Base-by-base conservation (phyloP, 1,140 invertebrate genomes). In the Diorhabda sublineata region DNA sequence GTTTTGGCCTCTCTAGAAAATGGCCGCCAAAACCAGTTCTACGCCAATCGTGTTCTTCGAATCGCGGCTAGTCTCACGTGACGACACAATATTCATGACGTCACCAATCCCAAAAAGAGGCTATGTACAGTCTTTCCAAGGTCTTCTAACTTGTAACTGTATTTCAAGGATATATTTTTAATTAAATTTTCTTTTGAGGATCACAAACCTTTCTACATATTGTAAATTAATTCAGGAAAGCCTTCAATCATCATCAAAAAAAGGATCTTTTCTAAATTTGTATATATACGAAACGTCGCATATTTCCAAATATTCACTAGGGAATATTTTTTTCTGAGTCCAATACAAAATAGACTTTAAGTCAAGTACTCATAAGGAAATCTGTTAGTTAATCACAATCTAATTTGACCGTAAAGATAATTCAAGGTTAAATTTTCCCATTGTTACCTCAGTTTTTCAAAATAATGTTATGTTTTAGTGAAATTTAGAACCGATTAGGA, bases 91-190 rank as follows among this genome's bases (percentile, higher is more conserved):
- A 66, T 74, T 65, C 59, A 73, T 79, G 76, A 79, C 77, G 77
- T 77, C 69, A 61, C 45, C 4, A 59, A 5, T 65, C 73, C 71
- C 56, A 6, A 11, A 56, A 43, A n/a, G 77, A 78, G 77, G 66
- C 69, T 78, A 78, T 42, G 64, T 73, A 74, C 73, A 71, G 67
- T 61, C 63, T 75, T 77, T 75, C 75, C 77, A 77, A 78, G 77
- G 77, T 78, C 77, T 77, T 64, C 47, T 45, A 62, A 70, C 56
- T 72, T 90, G 26, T 26, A 89, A 93, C 80, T 93, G 84, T 80
- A 65, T 67, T 71, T 76, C 75, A 75, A 76, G 75, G 74, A 76
- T 76, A 73, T 64, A 56, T 67, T 69, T 62, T 64, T 41, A 68
- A 67, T 45, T 64, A 7, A 63, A 45, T 67, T 45, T 45, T 59